Conservation (phyloP, 2,113 vertebrate species). For the Ranitomeya imitator region DNA sequence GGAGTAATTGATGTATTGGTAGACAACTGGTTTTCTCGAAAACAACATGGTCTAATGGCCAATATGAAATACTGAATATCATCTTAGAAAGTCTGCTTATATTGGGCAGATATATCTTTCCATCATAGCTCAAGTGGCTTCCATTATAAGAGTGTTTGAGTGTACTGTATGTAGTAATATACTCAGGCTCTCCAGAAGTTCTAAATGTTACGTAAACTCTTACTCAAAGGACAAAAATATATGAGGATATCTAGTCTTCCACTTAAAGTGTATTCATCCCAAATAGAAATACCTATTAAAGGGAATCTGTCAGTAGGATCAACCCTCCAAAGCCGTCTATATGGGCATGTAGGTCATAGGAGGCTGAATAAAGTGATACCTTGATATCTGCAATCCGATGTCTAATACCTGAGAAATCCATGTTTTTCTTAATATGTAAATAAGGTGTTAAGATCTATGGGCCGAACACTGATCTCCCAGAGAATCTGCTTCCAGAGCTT, state of each 20-base stretch:
- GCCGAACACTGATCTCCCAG: too few species aligned
- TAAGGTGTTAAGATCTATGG: too few species aligned
- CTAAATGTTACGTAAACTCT: not conserved
- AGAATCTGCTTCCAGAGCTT: too few species aligned
- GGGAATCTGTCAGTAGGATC: too few species aligned
- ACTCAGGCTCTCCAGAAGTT: not conserved
- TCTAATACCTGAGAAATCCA: too few species aligned
- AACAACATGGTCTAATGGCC: not conserved
- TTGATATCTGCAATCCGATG: too few species aligned
- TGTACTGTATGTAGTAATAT: not conserved
- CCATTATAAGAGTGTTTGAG: not conserved
- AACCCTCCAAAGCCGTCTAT: too few species aligned
- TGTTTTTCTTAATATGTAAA: too few species aligned
- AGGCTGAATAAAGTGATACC: too few species aligned
- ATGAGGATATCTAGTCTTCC: not conserved
- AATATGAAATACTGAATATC: not conserved
- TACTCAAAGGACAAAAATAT: not conserved
- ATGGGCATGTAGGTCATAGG: too few species aligned
- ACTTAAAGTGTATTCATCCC: not conserved
- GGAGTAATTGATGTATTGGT: not conserved
- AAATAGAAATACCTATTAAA: not conserved
- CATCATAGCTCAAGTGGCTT: conserved; percentile 6
- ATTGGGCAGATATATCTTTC: not conserved
- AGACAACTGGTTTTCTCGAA: not conserved
- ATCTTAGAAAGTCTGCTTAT: not conserved